Conservation (phyloP, 2,888 invertebrate genomes). For the Lucinisca nassula region DNA sequence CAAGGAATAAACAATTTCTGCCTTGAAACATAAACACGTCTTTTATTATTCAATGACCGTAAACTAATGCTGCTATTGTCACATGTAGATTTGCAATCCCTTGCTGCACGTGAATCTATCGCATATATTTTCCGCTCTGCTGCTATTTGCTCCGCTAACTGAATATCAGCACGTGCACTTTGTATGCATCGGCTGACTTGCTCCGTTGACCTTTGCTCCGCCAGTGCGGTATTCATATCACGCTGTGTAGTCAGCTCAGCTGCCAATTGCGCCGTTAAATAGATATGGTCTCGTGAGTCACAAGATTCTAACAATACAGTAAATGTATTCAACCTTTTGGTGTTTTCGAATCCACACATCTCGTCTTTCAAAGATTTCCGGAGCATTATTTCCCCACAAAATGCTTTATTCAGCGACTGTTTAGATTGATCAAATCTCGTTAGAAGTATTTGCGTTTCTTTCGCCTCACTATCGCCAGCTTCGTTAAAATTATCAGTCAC, state of each 20-base stretch:
- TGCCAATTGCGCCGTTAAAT: too few species aligned
- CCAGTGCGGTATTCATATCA: background rate
- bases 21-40: too few species aligned
- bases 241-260: too few species aligned
- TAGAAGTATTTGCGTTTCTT: background rate
- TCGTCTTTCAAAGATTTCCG: background rate
- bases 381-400: background rate
- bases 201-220: background rate
- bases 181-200: background rate
- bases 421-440: background rate
- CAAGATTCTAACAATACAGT: background rate
- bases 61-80: too few species aligned
- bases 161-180: background rate
- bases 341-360: background rate
- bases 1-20: too few species aligned
- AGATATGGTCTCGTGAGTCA: background rate
- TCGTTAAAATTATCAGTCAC: background rate
- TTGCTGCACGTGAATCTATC: background rate
- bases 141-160: background rate
- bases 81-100: background rate
- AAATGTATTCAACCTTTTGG: background rate
- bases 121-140: background rate
- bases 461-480: background rate
- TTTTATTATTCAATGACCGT: too few species aligned
- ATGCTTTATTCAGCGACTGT: background rate